Conservation (phyloP, 2,113 vertebrate genomes). For the Taxidea taxus region DNA sequence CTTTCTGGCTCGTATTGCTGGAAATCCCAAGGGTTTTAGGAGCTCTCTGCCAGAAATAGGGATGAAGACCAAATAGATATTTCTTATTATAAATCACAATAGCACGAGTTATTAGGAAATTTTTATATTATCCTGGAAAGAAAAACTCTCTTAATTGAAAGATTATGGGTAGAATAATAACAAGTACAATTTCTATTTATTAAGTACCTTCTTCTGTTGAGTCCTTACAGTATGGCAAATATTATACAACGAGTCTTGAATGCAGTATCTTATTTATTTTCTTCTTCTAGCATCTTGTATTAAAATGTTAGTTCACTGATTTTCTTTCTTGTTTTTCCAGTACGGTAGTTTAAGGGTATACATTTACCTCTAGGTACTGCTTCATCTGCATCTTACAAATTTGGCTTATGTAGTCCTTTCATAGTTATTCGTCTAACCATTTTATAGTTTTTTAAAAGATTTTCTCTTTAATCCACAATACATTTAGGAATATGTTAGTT, state of each 20-base stretch:
- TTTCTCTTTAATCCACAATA: background rate
- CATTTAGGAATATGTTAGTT: background rate
- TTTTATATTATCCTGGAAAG: constrained; percentile 20
- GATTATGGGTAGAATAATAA: background rate
- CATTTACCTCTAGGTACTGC: background rate
- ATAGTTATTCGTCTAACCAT: background rate
- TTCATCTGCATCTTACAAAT: background rate
- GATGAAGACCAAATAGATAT: background rate
- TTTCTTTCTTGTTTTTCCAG: background rate
- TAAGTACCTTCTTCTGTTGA: background rate
- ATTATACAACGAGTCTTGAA: background rate
- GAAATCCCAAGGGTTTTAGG: background rate
- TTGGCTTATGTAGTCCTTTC: background rate
- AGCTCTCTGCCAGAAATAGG: background rate
- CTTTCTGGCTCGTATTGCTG: background rate
- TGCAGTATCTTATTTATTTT: background rate
- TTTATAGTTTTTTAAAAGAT: constrained; percentile 22
- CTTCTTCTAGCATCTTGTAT: background rate
- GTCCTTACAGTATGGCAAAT: background rate
- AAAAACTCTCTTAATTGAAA: constrained; percentile 7
- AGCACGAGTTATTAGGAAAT: background rate
- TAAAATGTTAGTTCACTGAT: background rate
- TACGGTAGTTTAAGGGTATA: background rate
- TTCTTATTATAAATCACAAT: background rate
- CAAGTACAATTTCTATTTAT: background rate